Base-by-base conservation (phyloP, 1,140 invertebrate genomes). In the Drosophila rhopaloa region DNA sequence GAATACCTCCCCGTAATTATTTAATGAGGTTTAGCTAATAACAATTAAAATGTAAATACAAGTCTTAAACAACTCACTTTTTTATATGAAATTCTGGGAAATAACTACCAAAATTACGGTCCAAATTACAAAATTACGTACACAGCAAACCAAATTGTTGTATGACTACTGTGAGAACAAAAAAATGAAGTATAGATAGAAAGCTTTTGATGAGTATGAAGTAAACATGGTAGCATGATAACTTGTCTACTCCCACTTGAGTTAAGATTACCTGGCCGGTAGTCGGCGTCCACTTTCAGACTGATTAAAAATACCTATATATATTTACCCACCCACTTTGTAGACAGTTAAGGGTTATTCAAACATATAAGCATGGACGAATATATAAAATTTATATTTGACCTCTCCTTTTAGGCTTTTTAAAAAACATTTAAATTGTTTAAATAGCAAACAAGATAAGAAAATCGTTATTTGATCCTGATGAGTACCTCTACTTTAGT, bases 121-220 rank as follows among this genome's bases (percentile, higher is more conserved):
- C 24, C 24, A 24, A 24, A 24, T 35, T 5, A 16, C 1, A 29
- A 54, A 32, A 38, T 44, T 27, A 40, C 35, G 14, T 48, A 19
- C 35, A 61, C 41, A 10, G 19, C 59, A 19, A 16, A 43, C 7
- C 35, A 46, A 51, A 43, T 4, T 35, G 5, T 38, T 48, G 32
- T 19, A 48, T 43, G 48, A 54, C 38, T 46, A 29, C 29, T 46
- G 32, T 46, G 14, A 6, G 24, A 67, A 29, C 14, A n/a, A 1
- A 51, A 51, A 51, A 66, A 40, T 11, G 27, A 35, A 37, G 41
- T 66, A 14, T 5, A 66, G 60, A 68, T 46, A 66, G 32, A 38
- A 46, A 19, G 40, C 60, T 38, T 38, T 54, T 62, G 24, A 65
- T 62, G 24, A 19, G 43, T 32, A n/a, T 13, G 9, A 8, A 46